These are phyloP conservation scores for Meghimatium bilineatum DNA, from an alignment of 2,888 invertebrate species.

Conservation along the genomic window DNA sequence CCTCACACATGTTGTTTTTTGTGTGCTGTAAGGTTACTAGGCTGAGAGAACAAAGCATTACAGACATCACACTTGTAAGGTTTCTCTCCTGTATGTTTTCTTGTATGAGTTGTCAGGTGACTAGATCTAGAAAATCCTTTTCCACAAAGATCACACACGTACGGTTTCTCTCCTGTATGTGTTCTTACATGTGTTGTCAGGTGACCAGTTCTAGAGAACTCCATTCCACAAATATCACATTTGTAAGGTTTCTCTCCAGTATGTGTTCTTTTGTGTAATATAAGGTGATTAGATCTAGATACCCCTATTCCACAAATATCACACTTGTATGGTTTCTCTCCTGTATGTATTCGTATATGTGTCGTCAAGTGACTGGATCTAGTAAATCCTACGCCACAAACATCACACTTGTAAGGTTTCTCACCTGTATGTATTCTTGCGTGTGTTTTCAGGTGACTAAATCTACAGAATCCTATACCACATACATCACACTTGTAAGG, in stretches of 20 bases:
- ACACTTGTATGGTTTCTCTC: slow-evolving; percentile 9
- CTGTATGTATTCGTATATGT: neutral
- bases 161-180: neutral
- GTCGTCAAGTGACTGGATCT: neutral
- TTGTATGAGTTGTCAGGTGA: neutral
- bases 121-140: neutral
- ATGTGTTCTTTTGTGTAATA: neutral
- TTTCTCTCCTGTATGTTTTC: neutral
- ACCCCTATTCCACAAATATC: neutral
- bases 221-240: neutral
- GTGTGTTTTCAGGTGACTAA: neutral
- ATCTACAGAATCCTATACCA: neutral
- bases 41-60: neutral
- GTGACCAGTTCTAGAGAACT: neutral
- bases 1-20: neutral
- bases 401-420: slow-evolving; percentile 7
- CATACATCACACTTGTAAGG: neutral
- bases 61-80: neutral
- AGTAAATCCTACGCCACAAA: neutral
- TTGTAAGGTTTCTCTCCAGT: neutral
- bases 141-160: neutral
- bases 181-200: neutral
- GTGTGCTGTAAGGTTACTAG: neutral
- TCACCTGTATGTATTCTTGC: neutral
- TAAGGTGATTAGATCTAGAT: neutral